phyloP scores from a whole-genome alignment of 2,113 vertebrate genomes.

The Cranoglanis bouderius region DNA sequence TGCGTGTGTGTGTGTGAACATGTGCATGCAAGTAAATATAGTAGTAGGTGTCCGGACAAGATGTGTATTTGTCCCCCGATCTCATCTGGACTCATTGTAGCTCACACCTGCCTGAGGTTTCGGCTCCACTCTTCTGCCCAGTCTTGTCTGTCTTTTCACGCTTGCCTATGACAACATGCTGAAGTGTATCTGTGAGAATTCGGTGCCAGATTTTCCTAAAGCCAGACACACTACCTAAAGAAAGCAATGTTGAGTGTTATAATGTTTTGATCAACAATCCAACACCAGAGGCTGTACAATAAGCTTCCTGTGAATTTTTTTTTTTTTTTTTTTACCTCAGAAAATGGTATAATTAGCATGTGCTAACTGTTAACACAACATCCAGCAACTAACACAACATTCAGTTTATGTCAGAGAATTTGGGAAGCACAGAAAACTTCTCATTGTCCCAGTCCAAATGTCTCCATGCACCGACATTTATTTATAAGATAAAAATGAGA shows the following conservation, averaged over 20 bases:
- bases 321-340: neutral
- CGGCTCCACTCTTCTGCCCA: neutral
- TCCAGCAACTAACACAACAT: neutral
- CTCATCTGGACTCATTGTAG: neutral
- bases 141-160: slow-evolving; percentile 30
- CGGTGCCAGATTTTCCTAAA: neutral
- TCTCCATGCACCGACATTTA: neutral
- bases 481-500: neutral
- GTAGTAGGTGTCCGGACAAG: neutral
- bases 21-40: slow-evolving; percentile 10
- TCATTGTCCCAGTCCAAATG: neutral
- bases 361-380: neutral
- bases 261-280: neutral
- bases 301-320: neutral
- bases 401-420: neutral
- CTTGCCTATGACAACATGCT: slow-evolving; percentile 24
- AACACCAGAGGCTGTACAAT: neutral
- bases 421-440: neutral
- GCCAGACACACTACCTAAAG: neutral
- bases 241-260: no score
- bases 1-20: neutral
- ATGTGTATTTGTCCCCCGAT: neutral
- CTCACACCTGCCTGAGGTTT: slow-evolving; percentile 28
- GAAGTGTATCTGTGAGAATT: slow-evolving; percentile 21
- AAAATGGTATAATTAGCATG: neutral